A percentile compares a stretch with the other conserved stretches of the same genome.
Conservation (phyloP, 2,797 vertebrate genomes). For the Melanotaenia trifasciata region DNA sequence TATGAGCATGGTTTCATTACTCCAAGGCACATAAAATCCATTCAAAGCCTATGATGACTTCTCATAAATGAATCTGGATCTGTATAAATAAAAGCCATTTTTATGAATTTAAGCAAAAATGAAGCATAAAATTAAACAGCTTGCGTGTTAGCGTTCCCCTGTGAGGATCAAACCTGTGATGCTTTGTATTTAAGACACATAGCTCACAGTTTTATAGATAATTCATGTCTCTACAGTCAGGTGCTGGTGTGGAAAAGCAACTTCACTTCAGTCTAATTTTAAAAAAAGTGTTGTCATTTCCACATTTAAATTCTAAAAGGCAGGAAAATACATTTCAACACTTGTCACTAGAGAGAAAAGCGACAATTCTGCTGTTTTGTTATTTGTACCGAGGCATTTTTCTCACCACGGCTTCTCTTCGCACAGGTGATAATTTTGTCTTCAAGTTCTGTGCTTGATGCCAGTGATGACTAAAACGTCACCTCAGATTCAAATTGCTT, state of each 20-base stretch:
- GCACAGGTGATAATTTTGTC: slow-evolving; percentile 76
- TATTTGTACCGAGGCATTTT: slow-evolving; percentile 42
- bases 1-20: slow-evolving; percentile 38
- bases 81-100: slow-evolving; percentile 24
- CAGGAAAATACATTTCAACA: slow-evolving; percentile 74
- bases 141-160: background rate
- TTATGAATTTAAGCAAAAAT: slow-evolving; percentile 31
- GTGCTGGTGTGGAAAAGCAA: slow-evolving; percentile 34
- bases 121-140: slow-evolving; percentile 9
- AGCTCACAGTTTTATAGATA: slow-evolving; percentile 26
- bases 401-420: slow-evolving; percentile 48
- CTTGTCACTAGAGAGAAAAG: slow-evolving; percentile 64
- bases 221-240: slow-evolving; percentile 45
- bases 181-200: slow-evolving; percentile 21
- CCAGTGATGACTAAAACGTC: slow-evolving; percentile 56
- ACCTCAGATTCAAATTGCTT: slow-evolving; percentile 27
- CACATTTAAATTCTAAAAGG: slow-evolving; percentile 60
- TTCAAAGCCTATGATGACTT: slow-evolving; percentile 32
- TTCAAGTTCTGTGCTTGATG: slow-evolving; percentile 46
- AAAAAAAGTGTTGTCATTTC: slow-evolving; percentile 61
- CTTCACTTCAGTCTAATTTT: slow-evolving; percentile 40
- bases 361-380: slow-evolving; percentile 59
- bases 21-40: slow-evolving; percentile 37
- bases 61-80: slow-evolving; percentile 26
- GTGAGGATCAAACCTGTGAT: slow-evolving; percentile 24